Conservation (phyloP, 2,113 vertebrate species). For the Calypte anna region DNA sequence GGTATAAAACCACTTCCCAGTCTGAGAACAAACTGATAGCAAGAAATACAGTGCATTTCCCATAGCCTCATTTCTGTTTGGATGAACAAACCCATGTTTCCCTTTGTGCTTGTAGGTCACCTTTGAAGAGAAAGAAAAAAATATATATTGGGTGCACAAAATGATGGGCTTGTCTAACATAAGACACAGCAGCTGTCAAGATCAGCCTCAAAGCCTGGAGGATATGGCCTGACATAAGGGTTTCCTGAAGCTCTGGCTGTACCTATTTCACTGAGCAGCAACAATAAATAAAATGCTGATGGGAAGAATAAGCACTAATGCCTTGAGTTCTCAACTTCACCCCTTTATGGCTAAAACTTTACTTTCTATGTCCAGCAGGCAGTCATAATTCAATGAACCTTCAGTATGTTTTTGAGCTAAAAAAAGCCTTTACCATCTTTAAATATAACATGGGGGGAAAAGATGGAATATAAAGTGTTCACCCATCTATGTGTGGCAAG, state of each 20-base stretch:
- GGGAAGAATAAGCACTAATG: not conserved
- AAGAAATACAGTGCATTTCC: not conserved
- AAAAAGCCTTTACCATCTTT: not conserved
- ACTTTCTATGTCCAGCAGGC: not conserved
- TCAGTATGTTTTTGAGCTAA: not conserved
- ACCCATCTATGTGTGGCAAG: not conserved
- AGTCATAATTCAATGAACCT: not conserved
- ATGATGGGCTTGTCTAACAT: constrained; percentile 40
- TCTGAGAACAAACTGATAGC: not conserved
- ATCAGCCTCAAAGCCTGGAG: constrained; percentile 37
- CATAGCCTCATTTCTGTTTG: not conserved
- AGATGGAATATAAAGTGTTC: not conserved
- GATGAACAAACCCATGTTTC: not conserved
- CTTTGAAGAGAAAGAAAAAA: not conserved
- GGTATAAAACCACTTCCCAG: not conserved
- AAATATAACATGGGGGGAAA: accelerated
- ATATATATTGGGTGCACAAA: not conserved
- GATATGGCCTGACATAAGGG: constrained; percentile 44
- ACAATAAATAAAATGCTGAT: constrained; percentile 33
- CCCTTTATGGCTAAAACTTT: not conserved
- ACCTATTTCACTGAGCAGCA: constrained; percentile 12
- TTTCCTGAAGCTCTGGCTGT: not conserved
- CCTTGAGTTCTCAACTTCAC: not conserved
- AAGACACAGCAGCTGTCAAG: constrained; percentile 50
- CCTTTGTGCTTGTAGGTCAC: constrained; percentile 20